Evolutionary conservation across 2,797 vertebrate species (phyloP).

Genomic region (Pachyuromys duprasi): DNA sequence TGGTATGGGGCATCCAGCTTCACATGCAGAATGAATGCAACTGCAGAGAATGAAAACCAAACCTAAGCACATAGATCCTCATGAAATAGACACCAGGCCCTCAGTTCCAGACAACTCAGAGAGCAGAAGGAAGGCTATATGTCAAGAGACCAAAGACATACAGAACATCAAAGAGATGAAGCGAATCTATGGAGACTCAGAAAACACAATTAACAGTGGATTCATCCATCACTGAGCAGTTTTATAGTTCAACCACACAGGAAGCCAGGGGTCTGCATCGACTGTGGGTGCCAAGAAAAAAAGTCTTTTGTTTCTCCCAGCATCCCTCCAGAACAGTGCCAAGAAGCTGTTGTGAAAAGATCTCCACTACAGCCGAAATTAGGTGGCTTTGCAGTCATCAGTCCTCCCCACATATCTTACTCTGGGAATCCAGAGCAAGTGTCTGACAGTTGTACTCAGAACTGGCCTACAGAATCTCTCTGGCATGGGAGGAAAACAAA

Average conservation of each 20-base stretch:
- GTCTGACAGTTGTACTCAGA: not conserved
- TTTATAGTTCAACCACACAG: not conserved
- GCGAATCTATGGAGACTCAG: not conserved
- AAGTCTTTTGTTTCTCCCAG: not conserved
- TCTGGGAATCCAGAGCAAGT: not conserved
- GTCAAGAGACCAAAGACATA: not conserved
- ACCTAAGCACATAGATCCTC: not conserved
- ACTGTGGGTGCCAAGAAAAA: not conserved
- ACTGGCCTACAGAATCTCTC: not conserved
- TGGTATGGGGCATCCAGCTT: not conserved
- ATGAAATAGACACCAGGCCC: rapidly evolving
- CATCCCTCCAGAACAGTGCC: not conserved
- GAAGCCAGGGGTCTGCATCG: not conserved
- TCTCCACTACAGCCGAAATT: not conserved
- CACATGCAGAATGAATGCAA: not conserved
- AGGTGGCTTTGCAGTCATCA: not conserved
- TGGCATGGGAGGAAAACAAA: not conserved
- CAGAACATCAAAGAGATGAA: not conserved
- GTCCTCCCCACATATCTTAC: not conserved
- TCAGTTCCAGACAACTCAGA: not conserved
- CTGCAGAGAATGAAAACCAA: not conserved
- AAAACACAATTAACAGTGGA: not conserved
- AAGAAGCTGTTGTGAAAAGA: not conserved
- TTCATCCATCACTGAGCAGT: not conserved
- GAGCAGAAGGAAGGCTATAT: not conserved